Base-by-base conservation (phyloP, 2,888 invertebrate species). In the Plebejus melissa region DNA sequence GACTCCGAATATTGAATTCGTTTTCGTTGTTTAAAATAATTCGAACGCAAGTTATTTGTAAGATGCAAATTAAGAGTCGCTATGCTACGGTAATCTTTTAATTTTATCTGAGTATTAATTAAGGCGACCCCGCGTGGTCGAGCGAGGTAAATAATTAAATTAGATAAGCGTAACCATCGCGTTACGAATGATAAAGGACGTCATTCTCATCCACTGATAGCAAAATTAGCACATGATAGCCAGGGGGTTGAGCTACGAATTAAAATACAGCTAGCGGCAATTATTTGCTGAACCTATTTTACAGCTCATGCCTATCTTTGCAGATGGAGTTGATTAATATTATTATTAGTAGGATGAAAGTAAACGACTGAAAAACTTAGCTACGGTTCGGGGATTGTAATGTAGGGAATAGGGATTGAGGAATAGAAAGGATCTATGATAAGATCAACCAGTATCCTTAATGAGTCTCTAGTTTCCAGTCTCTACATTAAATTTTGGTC, bases 21-120 rank as follows among this genome's bases (percentile, higher is more conserved):
- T 70, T 70, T 54, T 32, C 54, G 60, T 71, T 69, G 69, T 69
- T 75, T 58, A 70, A 50, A 83, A 83, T 88, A 88, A 89, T 88
- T 87, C 85, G 87, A 88, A 89, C 86, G 87, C 78, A 75, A 78
- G 77, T 80, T 86, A 89, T 89, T 88, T 87, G 84, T 86, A 82
- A 83, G 60, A 75, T 80, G 81, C 80, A 82, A 83, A 84, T 85
- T 85, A 84, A 81, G 82, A 80, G 79, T 79, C 79, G 80, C 80
- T 80, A 78, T 80, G 77, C 80, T 80, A 82, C 79, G 80, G 82
- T 82, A 82, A 80, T 57, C 79, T 80, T 79, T 71, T 75, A 71
- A 75, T 75, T 32, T 32, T 75, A 71, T 71, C 71, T 69, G 11
- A 41, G 46, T 50, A 54, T 16, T 54, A 72, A 32, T 54, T 54